These are phyloP conservation scores for Lutraria rhynchaena DNA, from an alignment of 1,140 invertebrate genomes.

Conservation along the genomic window DNA sequence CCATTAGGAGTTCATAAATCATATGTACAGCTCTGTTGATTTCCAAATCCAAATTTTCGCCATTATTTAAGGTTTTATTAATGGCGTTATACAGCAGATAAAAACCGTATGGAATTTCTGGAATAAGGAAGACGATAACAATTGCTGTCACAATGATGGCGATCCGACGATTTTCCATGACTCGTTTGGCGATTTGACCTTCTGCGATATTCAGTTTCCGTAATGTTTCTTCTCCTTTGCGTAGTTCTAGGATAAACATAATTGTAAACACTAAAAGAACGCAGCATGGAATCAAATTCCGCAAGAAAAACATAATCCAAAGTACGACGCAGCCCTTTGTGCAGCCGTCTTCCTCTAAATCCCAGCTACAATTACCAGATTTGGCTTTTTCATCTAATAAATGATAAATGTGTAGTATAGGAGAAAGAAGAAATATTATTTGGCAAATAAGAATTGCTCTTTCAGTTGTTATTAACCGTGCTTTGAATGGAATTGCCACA, in stretches of 20 bases:
- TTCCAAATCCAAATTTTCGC: conserved; percentile 2
- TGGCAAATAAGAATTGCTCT: conserved; percentile 1
- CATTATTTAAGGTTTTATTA: background rate
- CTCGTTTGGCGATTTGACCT: conserved; percentile 8
- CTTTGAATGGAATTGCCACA: conserved; percentile 13
- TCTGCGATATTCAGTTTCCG: background rate
- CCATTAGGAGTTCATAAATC: conserved; percentile 24
- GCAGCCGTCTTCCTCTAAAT: background rate
- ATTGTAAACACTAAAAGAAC: conserved; percentile 6
- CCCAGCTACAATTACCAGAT: conserved; percentile 19
- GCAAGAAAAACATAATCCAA: conserved; percentile 30
- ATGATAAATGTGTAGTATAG: conserved; percentile 38
- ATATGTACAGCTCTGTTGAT: conserved; percentile 23
- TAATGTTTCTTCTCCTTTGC: background rate
- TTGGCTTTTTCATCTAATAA: conserved; percentile 2
- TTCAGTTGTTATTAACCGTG: background rate
- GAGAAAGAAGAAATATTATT: background rate
- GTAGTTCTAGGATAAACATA: conserved; percentile 22
- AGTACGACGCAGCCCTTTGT: conserved; percentile 6
- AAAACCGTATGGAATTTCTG: conserved; percentile 50
- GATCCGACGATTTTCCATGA: conserved; percentile 17
- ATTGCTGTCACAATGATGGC: conserved; percentile 30
- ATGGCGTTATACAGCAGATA: conserved; percentile 35
- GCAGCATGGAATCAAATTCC: conserved; percentile 14
- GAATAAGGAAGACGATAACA: conserved; percentile 43